Base-by-base conservation (phyloP, 1,140 invertebrate species). In the Amphibalanus amphitrite region DNA sequence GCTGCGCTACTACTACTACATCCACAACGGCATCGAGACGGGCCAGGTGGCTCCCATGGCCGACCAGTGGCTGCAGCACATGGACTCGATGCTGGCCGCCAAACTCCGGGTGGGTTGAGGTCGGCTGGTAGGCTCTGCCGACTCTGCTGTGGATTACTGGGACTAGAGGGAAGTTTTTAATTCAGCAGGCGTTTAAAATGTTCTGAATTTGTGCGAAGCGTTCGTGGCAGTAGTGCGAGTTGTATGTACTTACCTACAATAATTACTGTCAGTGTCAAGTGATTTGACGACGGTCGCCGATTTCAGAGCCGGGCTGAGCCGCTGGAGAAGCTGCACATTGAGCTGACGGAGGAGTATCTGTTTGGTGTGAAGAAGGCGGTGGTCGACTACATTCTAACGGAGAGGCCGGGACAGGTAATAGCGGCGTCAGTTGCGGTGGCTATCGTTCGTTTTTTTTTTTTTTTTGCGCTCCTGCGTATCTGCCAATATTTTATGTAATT, bases 1-100 rank as follows among this genome's bases (percentile, higher is more conserved):
- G 74, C 79, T 91, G 75, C 84, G 90, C 74, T 95, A 95, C 81
- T 91, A 93, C 78, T 93, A 92, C 80, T 96, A 94, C 76, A 86
- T 95, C 70, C 87, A 88, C 77, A 88, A 93, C 80, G 92, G 91
- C 0, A 88, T 95, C 40, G 91, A 93, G 77, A 92, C 91, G 59
- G 86, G 88, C 71, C 87, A 93, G 78, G 89, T 95, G 0, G 88
- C 90, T 8, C 47, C 47, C 47, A 59, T 59, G 28, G 47, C 47
- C 47, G 47, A 59, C 87, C 91, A 1, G 85, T 96, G 76, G 84
- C 86, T 69, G 74, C 80, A 13, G 71, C 78, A 20, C 82, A 84
- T 79, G 75, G 87, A 23, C 78, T 83, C 13, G 83, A 84, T 59
- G 47, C 47, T 59, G 74, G 85, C 87, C 69, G 78, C 83, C 28